Evolutionary conservation across 2,113 vertebrate genomes (phyloP).

Genomic region (Crypturellus undulatus): DNA sequence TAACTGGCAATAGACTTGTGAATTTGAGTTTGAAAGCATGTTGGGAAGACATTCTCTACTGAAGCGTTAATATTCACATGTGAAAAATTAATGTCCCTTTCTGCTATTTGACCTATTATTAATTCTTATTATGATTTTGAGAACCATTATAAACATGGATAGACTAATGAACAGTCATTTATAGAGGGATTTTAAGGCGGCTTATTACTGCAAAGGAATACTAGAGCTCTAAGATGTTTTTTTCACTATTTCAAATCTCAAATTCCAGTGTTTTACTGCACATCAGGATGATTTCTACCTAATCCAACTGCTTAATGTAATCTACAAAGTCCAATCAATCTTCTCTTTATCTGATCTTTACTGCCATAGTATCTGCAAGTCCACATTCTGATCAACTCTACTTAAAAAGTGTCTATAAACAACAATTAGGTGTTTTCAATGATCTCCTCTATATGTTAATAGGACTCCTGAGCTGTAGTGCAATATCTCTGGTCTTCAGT

Average conservation of each 20-base stretch:
- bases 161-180: conserved; percentile 75
- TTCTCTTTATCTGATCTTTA: conserved; percentile 43
- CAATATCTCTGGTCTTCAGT: background rate
- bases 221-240: conserved; percentile 43
- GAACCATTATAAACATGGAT: conserved; percentile 73
- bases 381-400: background rate
- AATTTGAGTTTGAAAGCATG: conserved; percentile 55
- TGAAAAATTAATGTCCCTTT: conserved; percentile 73
- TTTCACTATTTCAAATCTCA: background rate
- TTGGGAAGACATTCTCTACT: background rate
- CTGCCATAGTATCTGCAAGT: background rate
- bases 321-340: conserved; percentile 30
- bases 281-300: conserved; percentile 62
- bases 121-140: conserved; percentile 75
- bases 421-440: conserved; percentile 30
- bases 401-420: conserved; percentile 20
- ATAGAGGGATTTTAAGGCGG: conserved; percentile 67
- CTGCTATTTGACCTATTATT: conserved; percentile 75
- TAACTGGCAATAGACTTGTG: background rate
- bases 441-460: background rate
- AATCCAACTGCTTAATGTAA: conserved; percentile 44
- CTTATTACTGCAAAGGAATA: conserved; percentile 65
- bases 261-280: conserved; percentile 45
- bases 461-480: background rate
- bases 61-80: conserved; percentile 59